Percentiles rank a stretch among this genome's conserved stretches.
Conservation (phyloP, 1,140 invertebrate species). For the silkworm (Bombyx mori) region DNA sequence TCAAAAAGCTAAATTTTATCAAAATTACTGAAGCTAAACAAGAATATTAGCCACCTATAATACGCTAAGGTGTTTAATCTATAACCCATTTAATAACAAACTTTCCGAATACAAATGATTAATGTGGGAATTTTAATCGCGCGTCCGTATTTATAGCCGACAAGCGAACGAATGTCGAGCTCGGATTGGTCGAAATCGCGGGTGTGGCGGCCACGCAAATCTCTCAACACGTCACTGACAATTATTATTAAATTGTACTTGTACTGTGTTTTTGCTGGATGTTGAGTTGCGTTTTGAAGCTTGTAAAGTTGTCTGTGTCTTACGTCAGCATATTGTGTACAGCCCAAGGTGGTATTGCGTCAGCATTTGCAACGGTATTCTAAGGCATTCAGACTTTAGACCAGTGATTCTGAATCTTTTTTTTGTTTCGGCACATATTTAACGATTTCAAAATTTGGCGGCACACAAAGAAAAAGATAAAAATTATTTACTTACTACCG, state of each 20-base stretch:
- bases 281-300: not conserved
- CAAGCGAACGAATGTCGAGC: conserved; percentile 32
- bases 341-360: conserved; percentile 27
- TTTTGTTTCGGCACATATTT: no score
- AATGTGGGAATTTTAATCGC: conserved; percentile 22
- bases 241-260: not conserved
- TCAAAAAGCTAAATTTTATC: conserved; percentile 40
- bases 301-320: not conserved
- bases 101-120: conserved; percentile 27
- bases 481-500: no score
- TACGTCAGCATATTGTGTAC: conserved; percentile 6
- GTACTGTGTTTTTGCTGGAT: not conserved
- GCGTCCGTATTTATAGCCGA: conserved; percentile 36
- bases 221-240: not conserved
- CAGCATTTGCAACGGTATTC: conserved; percentile 4
- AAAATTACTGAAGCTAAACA: conserved; percentile 61
- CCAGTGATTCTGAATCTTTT: no score
- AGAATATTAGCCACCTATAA: conserved; percentile 56
- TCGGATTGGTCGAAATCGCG: conserved; percentile 45
- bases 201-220: conserved; percentile 41
- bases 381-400: no score
- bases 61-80: conserved; percentile 48
- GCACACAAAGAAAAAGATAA: no score
- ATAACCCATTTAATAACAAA: conserved; percentile 61
- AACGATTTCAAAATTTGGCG: no score